These are phyloP conservation scores for Naja naja DNA, from an alignment of 2,113 vertebrate genomes.

Conservation along the genomic window DNA sequence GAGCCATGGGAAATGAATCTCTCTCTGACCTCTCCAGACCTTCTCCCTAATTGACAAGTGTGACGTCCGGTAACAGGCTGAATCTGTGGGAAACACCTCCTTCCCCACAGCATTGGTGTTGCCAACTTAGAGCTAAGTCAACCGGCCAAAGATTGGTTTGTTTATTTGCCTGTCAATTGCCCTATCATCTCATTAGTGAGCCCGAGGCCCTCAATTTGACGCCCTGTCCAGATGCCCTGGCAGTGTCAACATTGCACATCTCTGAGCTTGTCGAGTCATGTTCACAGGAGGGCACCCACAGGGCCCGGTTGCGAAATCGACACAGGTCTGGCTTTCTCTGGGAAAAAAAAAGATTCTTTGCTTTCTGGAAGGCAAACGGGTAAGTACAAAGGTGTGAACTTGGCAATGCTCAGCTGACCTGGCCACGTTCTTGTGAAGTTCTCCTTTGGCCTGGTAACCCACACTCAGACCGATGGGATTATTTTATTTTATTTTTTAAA, in stretches of 20 bases:
- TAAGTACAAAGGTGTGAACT: not conserved
- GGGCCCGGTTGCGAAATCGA: not conserved
- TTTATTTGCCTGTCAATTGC: not conserved
- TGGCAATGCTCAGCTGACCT: not conserved
- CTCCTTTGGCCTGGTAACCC: not conserved
- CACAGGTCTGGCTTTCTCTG: constrained; percentile 3
- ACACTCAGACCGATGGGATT: not conserved
- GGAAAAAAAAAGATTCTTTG: not conserved
- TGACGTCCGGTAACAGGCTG: not conserved
- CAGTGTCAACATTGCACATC: not conserved
- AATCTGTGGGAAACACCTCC: constrained; percentile 7
- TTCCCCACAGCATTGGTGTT: not conserved
- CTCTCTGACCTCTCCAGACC: not conserved
- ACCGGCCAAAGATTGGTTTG: not conserved
- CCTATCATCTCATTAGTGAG: not conserved
- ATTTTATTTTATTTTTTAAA: not conserved
- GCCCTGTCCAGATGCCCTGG: fast-evolving
- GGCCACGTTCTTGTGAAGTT: not conserved
- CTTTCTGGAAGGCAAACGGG: not conserved
- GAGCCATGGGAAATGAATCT: not conserved
- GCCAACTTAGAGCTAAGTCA: not conserved
- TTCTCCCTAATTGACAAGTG: not conserved
- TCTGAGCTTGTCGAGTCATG: not conserved
- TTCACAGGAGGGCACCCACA: fast-evolving
- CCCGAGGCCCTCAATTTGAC: too few species aligned